A percentile compares a stretch with the other conserved stretches of the same genome.
phyloP scores from a whole-genome alignment of 2,888 invertebrate species.

The Ellobium chinense region DNA sequence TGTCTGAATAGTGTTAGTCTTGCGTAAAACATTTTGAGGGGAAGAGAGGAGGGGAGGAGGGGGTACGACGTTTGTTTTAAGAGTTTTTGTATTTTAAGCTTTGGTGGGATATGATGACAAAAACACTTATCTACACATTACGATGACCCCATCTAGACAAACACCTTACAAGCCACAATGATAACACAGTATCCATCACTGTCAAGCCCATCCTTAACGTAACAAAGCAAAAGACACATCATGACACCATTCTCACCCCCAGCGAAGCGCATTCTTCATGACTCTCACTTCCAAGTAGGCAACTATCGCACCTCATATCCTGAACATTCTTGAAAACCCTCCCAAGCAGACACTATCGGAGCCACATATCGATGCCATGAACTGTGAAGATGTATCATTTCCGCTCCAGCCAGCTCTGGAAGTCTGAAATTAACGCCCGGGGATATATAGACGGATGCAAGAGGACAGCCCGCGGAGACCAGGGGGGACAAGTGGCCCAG shows the following conservation, averaged over 20 bases:
- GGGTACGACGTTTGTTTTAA: background rate
- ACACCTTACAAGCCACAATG: too few relatives aligned
- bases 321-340: slow-evolving; percentile 2
- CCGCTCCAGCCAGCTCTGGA: slow-evolving; percentile 27
- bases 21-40: background rate
- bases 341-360: background rate
- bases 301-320: too few relatives aligned
- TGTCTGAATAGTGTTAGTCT: background rate
- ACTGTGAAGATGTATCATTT: slow-evolving; percentile 28
- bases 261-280: too few relatives aligned
- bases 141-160: too few relatives aligned
- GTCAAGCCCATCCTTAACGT: too few relatives aligned
- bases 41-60: background rate
- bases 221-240: too few relatives aligned
- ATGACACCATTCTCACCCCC: too few relatives aligned
- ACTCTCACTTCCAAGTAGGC: too few relatives aligned
- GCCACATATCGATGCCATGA: slow-evolving; percentile 23
- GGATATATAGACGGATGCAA: slow-evolving; percentile 6
- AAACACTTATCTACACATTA: too few relatives aligned
- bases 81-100: too few relatives aligned
- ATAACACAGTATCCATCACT: too few relatives aligned
- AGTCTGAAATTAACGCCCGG: slow-evolving; percentile 41
- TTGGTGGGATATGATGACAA: too few relatives aligned
- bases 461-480: slow-evolving; percentile 32
- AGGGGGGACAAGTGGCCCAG: background rate